These are phyloP conservation scores for Oxyscelio sp. DNA, from an alignment of 2,888 invertebrate genomes.

Conservation along the genomic window DNA sequence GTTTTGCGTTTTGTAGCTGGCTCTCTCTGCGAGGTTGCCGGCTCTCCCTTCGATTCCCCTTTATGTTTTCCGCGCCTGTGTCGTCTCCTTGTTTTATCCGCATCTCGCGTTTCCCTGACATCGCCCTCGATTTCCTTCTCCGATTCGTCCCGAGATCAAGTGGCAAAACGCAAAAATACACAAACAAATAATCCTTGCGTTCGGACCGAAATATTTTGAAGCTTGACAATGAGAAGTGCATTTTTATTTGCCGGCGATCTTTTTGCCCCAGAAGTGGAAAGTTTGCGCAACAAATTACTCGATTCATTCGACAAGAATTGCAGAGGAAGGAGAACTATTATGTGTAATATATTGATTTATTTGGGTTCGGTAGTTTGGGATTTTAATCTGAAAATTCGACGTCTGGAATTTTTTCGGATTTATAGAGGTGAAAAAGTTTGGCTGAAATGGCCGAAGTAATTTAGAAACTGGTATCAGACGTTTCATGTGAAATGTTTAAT, in stretches of 20 bases:
- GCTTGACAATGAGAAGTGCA: conserved; percentile 42
- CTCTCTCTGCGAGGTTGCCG: conserved; percentile 84
- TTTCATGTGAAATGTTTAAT: too few species aligned
- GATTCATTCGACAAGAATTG: conserved; percentile 48
- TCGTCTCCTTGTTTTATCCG: conserved; percentile 71
- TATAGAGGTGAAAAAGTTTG: too few species aligned
- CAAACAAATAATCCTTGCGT: conserved; percentile 35
- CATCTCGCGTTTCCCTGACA: conserved; percentile 56
- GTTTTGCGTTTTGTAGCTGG: conserved; percentile 84
- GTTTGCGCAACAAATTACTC: conserved; percentile 55
- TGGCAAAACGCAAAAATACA: conserved; percentile 17
- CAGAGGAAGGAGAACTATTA: conserved; percentile 7
- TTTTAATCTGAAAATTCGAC: not conserved
- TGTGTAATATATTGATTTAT: not conserved
- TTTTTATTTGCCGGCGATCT: conserved; percentile 25
- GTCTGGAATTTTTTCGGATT: not conserved
- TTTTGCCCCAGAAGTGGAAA: conserved; percentile 25
- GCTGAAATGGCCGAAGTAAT: too few species aligned
- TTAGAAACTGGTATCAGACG: too few species aligned
- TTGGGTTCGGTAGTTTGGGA: not conserved
- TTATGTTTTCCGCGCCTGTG: conserved; percentile 63
- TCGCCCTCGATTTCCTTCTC: conserved; percentile 49
- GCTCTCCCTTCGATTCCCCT: conserved; percentile 76
- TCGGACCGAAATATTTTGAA: conserved; percentile 40
- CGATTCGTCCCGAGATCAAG: conserved; percentile 4